Evolutionary conservation across 2,888 invertebrate genomes (phyloP).

Genomic region (Agrochola macilenta): DNA sequence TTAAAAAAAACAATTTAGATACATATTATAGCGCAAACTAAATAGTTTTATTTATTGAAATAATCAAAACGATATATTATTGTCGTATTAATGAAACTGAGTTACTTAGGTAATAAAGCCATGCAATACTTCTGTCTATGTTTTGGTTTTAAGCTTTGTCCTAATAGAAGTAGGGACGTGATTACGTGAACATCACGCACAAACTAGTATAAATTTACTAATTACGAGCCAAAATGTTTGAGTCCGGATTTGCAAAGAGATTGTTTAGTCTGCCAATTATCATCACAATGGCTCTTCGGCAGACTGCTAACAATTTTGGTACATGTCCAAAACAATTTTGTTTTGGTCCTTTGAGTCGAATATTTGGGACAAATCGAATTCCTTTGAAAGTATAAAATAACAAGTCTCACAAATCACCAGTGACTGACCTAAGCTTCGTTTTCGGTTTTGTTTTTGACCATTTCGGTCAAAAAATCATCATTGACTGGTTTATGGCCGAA

Average conservation of each 20-base stretch:
- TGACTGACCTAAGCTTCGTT: too few species aligned
- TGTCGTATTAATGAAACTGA: slow-evolving; percentile 14
- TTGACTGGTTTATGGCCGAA: too few species aligned
- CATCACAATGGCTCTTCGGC: slow-evolving; percentile 22
- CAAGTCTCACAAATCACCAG: background rate
- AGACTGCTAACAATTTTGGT: slow-evolving; percentile 22
- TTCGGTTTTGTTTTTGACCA: too few species aligned
- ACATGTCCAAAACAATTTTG: slow-evolving; percentile 34
- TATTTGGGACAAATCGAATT: slow-evolving; percentile 27
- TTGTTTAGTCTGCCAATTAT: slow-evolving; percentile 25
- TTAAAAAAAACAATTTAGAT: background rate
- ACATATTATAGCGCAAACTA: background rate
- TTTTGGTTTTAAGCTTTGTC: background rate
- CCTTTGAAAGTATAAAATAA: slow-evolving; percentile 10
- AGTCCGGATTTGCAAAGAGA: background rate
- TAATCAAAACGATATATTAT: background rate
- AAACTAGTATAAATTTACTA: background rate
- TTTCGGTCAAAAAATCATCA: too few species aligned
- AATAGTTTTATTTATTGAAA: background rate
- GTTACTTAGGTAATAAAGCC: background rate
- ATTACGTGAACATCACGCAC: too few species aligned
- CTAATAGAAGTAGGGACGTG: too few species aligned
- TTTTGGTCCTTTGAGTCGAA: slow-evolving; percentile 23
- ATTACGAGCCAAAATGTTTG: background rate
- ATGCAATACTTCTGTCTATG: slow-evolving; percentile 5